Evolutionary conservation across 2,888 invertebrate genomes (phyloP).

Genomic region (Lasius platythorax): DNA sequence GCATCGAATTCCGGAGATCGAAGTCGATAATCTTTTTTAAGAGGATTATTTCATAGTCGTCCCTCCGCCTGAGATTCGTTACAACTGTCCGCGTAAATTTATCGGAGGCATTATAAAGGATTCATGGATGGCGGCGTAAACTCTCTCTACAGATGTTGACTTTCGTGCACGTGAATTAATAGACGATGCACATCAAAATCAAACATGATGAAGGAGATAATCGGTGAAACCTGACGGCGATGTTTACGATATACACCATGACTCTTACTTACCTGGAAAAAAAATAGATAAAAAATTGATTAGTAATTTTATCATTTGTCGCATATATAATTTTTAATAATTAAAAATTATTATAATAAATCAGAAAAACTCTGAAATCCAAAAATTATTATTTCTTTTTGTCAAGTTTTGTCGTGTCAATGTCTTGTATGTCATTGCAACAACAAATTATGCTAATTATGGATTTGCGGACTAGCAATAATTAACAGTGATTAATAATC

Average conservation of each 20-base stretch:
- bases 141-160: constrained; percentile 65
- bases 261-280: constrained; percentile 51
- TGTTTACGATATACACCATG: neutral
- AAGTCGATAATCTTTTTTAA: constrained; percentile 64
- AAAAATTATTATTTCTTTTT: neutral
- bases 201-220: constrained; percentile 46
- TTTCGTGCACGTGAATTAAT: constrained; percentile 55
- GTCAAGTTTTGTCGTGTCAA: neutral
- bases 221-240: constrained; percentile 5
- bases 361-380: too few species aligned
- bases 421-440: neutral
- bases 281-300: neutral
- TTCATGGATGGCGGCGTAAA: constrained; percentile 58
- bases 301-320: neutral
- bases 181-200: constrained; percentile 56
- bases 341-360: neutral
- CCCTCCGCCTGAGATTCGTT: constrained; percentile 23
- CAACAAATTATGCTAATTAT: neutral
- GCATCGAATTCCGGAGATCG: constrained; percentile 54
- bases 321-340: neutral
- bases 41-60: constrained; percentile 70
- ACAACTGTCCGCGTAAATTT: constrained; percentile 62
- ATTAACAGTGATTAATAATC: neutral
- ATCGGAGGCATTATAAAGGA: constrained; percentile 67
- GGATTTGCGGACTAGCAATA: neutral